Evolutionary conservation across 2,888 invertebrate genomes (phyloP).

Genomic region (Pilophorus perplexus): DNA sequence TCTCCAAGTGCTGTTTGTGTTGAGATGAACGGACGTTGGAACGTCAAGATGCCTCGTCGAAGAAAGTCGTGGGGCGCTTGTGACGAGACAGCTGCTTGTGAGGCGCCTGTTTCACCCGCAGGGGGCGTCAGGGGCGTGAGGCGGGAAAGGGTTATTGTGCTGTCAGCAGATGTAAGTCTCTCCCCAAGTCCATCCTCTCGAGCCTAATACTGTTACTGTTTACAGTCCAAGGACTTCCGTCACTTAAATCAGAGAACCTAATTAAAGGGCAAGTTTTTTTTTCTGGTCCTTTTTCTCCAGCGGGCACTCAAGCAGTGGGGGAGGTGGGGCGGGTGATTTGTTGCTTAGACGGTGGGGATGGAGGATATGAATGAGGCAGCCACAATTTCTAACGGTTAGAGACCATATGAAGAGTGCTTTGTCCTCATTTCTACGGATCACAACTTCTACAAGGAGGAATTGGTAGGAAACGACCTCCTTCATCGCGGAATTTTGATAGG

Average conservation of each 20-base stretch:
- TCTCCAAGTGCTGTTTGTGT: too few species aligned
- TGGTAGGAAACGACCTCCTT: too few species aligned
- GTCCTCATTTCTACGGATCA: too few species aligned
- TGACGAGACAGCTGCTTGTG: neutral
- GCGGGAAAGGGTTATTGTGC: constrained; percentile 22
- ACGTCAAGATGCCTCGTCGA: too few species aligned
- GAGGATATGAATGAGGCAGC: constrained; percentile 1
- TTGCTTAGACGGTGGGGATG: too few species aligned
- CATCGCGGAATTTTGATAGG: too few species aligned
- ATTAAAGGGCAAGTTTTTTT: constrained; percentile 16
- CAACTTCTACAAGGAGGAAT: too few species aligned
- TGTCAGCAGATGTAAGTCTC: constrained; percentile 26
- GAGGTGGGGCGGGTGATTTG: too few species aligned
- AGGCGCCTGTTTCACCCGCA: constrained; percentile 21
- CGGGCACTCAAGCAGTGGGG: neutral
- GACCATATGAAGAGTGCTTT: constrained; percentile 1
- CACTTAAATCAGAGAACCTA: constrained; percentile 31
- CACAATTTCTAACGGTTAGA: constrained; percentile 11
- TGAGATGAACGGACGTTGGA: too few species aligned
- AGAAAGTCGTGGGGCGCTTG: too few species aligned
- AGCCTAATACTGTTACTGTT: constrained; percentile 11
- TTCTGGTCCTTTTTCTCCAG: constrained; percentile 10
- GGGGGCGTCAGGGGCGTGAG: constrained; percentile 16
- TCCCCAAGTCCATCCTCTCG: neutral
- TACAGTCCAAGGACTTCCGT: constrained; percentile 24